Base-by-base conservation (phyloP, 2,113 vertebrate species). In the Cyprinodon tularosa region DNA sequence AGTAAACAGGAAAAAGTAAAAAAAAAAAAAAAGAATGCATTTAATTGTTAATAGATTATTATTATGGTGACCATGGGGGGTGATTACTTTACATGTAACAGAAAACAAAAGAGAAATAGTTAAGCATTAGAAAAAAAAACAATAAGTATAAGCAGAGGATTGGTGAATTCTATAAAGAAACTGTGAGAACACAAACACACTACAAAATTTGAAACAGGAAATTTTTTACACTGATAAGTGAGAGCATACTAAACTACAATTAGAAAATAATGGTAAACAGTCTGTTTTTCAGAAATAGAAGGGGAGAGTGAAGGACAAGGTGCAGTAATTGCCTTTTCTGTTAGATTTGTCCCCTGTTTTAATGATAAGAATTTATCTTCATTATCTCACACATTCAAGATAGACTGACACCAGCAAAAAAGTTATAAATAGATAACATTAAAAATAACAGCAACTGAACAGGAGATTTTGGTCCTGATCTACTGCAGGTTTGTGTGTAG, bases 71-170 rank as follows among this genome's bases (percentile, higher is more conserved):
- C 1, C 1, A 29, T 1, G 29, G 29, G 29, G 29, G 29, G 44
- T 10, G 3, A 9, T 12, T 45, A 45, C 44, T 50, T 29, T 37
- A 72, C 12, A 53, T 57, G 45, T 66, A 62, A 61, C 39, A 65
- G 62, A 66, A 39, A 62, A n/a, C 13, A 9, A 20, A 57, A 61
- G 29, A 22, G 70, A 48, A 14, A 63, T 80, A 48, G 22, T 53
- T 53, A 14, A 53, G 7, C 9, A 20, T 2, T 6, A 53, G 2
- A 20, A 29, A 29, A 29, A 29, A 29, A 29, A 29, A 29, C 29
- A 29, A 29, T 29, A 29, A 29, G 29, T 1, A 29, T 29, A 29
- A 29, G 29, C 29, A 29, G 29, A 29, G 29, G 29, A 29, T 29
- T 29, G 29, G 29, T 29, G 29, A 29, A 29, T 29, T 53, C 20